Base-by-base conservation (phyloP, 1,140 invertebrate genomes). In the Acromyrmex echinatior region DNA sequence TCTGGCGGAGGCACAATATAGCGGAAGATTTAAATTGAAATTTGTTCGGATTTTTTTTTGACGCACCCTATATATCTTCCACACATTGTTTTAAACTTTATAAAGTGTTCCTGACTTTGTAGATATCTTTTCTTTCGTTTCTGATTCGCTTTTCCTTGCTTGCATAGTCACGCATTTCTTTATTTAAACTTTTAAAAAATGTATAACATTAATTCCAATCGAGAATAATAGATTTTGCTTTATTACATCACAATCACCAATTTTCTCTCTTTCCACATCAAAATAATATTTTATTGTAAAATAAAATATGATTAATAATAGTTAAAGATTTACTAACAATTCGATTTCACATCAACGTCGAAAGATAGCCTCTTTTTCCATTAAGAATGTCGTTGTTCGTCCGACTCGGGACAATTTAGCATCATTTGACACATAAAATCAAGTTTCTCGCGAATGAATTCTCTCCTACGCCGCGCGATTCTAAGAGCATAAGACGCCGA, bases 401-500 rank as follows among this genome's bases (percentile, higher is more conserved):
- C 68, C 45, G 18, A 6, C 80, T 62, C 70, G 12, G 56, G 18
- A 76, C 56, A 62, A 76, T 84, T 84, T 76, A 84, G 70, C 39
- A 49, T 84, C 70, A 25, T 62, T 74, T 62, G 80, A 76, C 70
- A 51, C 39, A 25, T 63, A 76, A 84, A 84, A 84, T 84, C 53
- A 82, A 74, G 80, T 74, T 73, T 62, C 18, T 73, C 68, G 56
- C 80, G 68, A 82, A 82, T 74, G 70, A 84, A 45, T 49, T 51
- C 58, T 18, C 35, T 12, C 31, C 65, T 68, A 35, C 39, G 39
- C 51, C 70, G 39, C 58, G 70, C 80, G 45, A n/a, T 62, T 84
- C 70, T 74, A 76, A 84, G 39, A 62, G 58, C 56, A 39, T 84
- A 76, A 84, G 80, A 76, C 39, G 81, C 28, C 12, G 81, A 73